Evolutionary conservation across 2,888 invertebrate species (phyloP).

Genomic region (Pterobdella sp.): DNA sequence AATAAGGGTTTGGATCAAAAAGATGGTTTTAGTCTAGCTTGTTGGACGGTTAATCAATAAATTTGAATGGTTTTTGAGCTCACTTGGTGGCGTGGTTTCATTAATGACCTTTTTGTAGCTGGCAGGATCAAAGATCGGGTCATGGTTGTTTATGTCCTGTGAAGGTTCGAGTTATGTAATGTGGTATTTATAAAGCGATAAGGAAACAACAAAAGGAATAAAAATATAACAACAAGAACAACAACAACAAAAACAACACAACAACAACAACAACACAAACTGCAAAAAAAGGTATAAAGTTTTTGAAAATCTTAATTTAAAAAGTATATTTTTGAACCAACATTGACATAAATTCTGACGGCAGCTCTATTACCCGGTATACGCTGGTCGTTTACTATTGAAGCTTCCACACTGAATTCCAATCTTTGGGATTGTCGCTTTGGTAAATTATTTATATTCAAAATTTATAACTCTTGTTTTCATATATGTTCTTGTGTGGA

Average conservation of each 20-base stretch:
- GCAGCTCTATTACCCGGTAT: constrained; percentile 2
- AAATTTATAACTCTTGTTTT: neutral
- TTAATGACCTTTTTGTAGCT: constrained; percentile 11
- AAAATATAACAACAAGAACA: neutral
- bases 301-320: neutral
- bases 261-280: neutral
- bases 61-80: neutral
- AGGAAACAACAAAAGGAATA: neutral
- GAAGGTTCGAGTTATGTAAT: neutral
- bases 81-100: constrained; percentile 29
- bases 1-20: neutral
- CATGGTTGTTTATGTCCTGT: constrained; percentile 29
- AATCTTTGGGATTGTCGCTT: constrained; percentile 2
- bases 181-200: neutral
- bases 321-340: constrained; percentile 2
- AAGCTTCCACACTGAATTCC: constrained; percentile 10
- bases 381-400: constrained; percentile 11
- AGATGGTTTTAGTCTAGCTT: neutral
- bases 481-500: neutral
- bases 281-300: neutral
- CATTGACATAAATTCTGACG: constrained; percentile 13
- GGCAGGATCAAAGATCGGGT: constrained; percentile 16
- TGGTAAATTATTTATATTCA: neutral
- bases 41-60: neutral
- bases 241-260: neutral